phyloP scores from a whole-genome alignment of 2,888 invertebrate genomes.

The Cheilosia vulpina region DNA sequence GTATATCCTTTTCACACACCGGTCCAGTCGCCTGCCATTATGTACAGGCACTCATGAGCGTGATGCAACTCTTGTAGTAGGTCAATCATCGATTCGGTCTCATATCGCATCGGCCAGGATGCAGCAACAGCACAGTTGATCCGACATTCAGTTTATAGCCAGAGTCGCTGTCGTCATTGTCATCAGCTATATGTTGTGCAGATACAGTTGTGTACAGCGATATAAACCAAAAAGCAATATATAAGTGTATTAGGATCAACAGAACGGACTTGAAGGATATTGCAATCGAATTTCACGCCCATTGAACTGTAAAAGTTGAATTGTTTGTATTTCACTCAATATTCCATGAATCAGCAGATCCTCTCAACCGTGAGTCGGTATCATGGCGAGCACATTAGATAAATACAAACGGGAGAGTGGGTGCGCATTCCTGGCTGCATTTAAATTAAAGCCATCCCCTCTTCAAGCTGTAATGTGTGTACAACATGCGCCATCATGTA shows the following conservation, averaged over 20 bases:
- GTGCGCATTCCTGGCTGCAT: neutral
- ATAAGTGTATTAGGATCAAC: conserved; percentile 61
- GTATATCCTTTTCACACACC: neutral
- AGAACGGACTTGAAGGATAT: conserved; percentile 58
- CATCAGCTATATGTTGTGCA: conserved; percentile 31
- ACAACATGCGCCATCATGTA: neutral
- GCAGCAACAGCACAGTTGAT: conserved; percentile 30
- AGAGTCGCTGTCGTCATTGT: conserved; percentile 6
- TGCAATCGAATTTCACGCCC: conserved; percentile 74
- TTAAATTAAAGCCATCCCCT: too few relatives aligned
- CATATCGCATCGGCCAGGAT: conserved; percentile 10
- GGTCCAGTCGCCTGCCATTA: neutral
- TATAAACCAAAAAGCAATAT: conserved; percentile 19
- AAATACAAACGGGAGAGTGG: neutral
- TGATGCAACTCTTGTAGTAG: conserved; percentile 11
- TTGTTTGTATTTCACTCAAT: conserved; percentile 75
- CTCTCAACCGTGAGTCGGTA: conserved; percentile 59
- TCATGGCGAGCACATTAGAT: conserved; percentile 50
- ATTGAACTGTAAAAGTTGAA: conserved; percentile 70
- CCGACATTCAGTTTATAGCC: neutral
- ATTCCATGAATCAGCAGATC: conserved; percentile 70
- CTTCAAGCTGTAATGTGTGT: neutral
- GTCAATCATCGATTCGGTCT: conserved; percentile 63
- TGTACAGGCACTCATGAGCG: neutral
- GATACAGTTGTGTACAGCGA: neutral